Base-by-base conservation (phyloP, 2,113 vertebrate species). In the rabbit (Oryctolagus cuniculus) region DNA sequence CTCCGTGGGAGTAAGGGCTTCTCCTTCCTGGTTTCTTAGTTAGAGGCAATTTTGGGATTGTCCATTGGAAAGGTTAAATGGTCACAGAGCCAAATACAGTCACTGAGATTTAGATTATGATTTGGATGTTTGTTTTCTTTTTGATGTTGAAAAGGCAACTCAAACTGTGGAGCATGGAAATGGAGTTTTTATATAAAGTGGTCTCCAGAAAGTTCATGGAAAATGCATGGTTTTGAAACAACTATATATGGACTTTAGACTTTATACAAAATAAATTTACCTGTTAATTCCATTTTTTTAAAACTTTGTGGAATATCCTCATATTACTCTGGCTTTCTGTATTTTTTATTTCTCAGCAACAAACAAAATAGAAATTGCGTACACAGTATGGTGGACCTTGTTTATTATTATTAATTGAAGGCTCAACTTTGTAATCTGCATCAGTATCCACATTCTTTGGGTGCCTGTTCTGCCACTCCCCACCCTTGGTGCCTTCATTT, bases 51-150 rank as follows among this genome's bases (percentile, higher is more conserved):
- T 74, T 55, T 24, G 73, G 13, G 1, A 44, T 36, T 72, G n/a
- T 91, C 87, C 24, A 17, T 67, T 36, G 27, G 19, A 78, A 79
- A 77, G n/a, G 53, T 24, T 25, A 19, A 55, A 25, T 58, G 22
- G 78, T 72, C 55, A 10, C 77, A 63, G 29, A 91, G 58, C 67
- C 77, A 55, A 1, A 55, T 6, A 6, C 19, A 61, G 83, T 80
- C 53, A 10, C 72, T 34, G 12, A 67, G 38, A 72, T 44, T 44
- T 24, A 27, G 36, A 21, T 25, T 75, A 10, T 25, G 64, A 77
- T 69, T 94, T 81, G 44, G 27, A 96, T 86, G 80, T 74, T 73
- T 58, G 5, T 81, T 81, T 80, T 53, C 29, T 86, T 91, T 93
- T n/a, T 69, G 70, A 29, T n/a, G 9, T 49, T 78, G 72, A 55